Percentiles rank a stretch among this genome's conserved stretches.
These are phyloP conservation scores for Cryptotis parvus DNA, from an alignment of 2,113 vertebrate species.

Conservation along the genomic window DNA sequence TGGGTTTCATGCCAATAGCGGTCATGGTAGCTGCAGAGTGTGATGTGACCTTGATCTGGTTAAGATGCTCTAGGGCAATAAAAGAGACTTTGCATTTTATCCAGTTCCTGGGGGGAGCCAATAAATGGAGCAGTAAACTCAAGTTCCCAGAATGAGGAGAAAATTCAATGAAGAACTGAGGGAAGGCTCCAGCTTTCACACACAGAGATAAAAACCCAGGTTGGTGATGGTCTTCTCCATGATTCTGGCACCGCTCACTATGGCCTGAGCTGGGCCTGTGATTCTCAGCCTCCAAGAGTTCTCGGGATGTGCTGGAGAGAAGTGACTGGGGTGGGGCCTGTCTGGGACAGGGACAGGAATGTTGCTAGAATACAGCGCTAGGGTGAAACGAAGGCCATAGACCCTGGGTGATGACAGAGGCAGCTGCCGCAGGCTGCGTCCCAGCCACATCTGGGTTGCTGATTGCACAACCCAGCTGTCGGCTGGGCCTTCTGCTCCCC, in stretches of 20 bases:
- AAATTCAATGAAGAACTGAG: background rate
- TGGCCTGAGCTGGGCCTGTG: background rate
- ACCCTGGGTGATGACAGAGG: constrained; percentile 80
- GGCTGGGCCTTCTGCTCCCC: constrained; percentile 64
- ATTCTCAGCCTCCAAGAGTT: constrained; percentile 39
- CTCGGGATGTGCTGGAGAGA: constrained; percentile 53
- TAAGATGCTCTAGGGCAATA: constrained; percentile 68
- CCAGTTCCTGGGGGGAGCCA: constrained; percentile 55
- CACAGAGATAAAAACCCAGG: background rate
- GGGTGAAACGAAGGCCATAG: constrained; percentile 82
- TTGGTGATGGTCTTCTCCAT: background rate
- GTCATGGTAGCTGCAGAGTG: constrained; percentile 66
- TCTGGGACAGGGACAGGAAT: constrained; percentile 78
- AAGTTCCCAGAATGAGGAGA: background rate
- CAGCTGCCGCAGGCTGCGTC: constrained; percentile 75
- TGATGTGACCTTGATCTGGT: constrained; percentile 70
- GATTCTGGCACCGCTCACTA: background rate
- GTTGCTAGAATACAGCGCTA: constrained; percentile 78
- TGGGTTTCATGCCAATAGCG: constrained; percentile 49
- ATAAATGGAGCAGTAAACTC: constrained; percentile 58
- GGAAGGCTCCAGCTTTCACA: background rate
- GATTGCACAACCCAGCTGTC: constrained; percentile 82
- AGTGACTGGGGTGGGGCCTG: constrained; percentile 68
- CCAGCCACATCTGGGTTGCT: constrained; percentile 78
- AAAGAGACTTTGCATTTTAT: constrained; percentile 67